Evolutionary conservation across 2,797 vertebrate genomes (phyloP).

Genomic region (Percopsis omiscomaycus): DNA sequence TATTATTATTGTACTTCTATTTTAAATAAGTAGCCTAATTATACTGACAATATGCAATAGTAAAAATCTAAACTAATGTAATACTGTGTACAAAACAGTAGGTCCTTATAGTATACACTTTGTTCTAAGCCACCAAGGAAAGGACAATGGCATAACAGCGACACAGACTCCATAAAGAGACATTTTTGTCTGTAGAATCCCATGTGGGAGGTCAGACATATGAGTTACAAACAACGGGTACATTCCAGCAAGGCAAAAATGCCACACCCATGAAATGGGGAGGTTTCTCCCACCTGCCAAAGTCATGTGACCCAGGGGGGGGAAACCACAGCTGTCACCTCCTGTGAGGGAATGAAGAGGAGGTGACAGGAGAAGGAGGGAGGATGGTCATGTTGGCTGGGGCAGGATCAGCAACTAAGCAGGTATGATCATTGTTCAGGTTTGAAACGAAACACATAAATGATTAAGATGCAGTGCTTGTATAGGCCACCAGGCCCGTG

Average conservation of each 20-base stretch:
- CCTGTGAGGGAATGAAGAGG: slow-evolving; percentile 52
- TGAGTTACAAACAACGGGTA: slow-evolving; percentile 60
- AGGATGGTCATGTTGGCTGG: not conserved
- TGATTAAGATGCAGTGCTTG: no score
- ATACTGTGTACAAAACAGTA: no score
- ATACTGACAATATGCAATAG: no score
- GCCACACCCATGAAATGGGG: slow-evolving; percentile 62
- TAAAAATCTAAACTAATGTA: no score
- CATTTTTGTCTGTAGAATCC: slow-evolving; percentile 52
- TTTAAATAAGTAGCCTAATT: no score
- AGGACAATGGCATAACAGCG: slow-evolving; percentile 6
- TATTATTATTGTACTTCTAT: no score
- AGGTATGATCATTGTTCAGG: not conserved
- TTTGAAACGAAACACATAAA: not conserved
- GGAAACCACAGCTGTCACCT: slow-evolving; percentile 73
- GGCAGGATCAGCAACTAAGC: slow-evolving; percentile 20
- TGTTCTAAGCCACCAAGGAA: not conserved
- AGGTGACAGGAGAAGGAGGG: slow-evolving; percentile 25
- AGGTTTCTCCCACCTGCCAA: slow-evolving; percentile 71
- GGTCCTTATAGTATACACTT: no score
- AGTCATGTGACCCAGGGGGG: slow-evolving; percentile 68
- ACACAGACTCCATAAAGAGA: slow-evolving; percentile 13
- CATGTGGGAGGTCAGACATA: slow-evolving; percentile 55
- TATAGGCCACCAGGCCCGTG: no score
- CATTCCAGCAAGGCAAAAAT: slow-evolving; percentile 61